Base-by-base conservation (phyloP, 2,888 invertebrate genomes). In the Itoplectis maculator region DNA sequence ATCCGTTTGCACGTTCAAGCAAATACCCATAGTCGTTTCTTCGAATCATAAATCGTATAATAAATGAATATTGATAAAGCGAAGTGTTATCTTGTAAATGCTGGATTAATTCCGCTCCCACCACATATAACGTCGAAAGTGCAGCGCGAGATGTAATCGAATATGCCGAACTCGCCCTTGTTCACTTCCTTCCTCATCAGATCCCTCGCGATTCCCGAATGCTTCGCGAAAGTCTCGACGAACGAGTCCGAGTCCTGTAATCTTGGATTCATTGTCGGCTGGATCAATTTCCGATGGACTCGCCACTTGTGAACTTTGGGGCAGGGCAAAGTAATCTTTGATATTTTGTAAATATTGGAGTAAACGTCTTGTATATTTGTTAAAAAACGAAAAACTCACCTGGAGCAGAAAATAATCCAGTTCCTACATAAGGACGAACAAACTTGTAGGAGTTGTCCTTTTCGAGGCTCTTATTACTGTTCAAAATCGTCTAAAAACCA, bases 101-200 rank as follows among this genome's bases (percentile, higher is more conserved):
- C 29, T n/a, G n/a, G 5, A 45, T 45, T 45, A 45, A 45, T 45
- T 45, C 2, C n/a, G 2, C 45, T 45, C 45, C 7, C 5, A 88
- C 88, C 89, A 54, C 88, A 89, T 65, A 89, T 83, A 15, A 88
- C 88, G 61, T 89, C 88, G 15, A 88, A 77, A 5, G 88, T 88
- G 68, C 88, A 89, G 18, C 87, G 82, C 0, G 88, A 87, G 13
- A 89, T 63, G 42, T 87, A 88, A 56, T 86, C 40, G 49, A 87
- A 86, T 42, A 88, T 61, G 5, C 88, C 87, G 37, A 89, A 89
- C 83, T 88, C 87, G 8, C 69, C 76, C 9, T 84, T 84, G 18
- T 84, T 65, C 37, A 88, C 18, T 84, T 89, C 86, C 1, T 81
- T 72, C 45, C 84, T 85, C 86, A 89, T 87, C 69, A 5, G 2